Evolutionary conservation across 2,113 vertebrate genomes (phyloP), one percentile per base, ranked within the genome.

Genomic region (Aspidoscelis tigris): DNA sequence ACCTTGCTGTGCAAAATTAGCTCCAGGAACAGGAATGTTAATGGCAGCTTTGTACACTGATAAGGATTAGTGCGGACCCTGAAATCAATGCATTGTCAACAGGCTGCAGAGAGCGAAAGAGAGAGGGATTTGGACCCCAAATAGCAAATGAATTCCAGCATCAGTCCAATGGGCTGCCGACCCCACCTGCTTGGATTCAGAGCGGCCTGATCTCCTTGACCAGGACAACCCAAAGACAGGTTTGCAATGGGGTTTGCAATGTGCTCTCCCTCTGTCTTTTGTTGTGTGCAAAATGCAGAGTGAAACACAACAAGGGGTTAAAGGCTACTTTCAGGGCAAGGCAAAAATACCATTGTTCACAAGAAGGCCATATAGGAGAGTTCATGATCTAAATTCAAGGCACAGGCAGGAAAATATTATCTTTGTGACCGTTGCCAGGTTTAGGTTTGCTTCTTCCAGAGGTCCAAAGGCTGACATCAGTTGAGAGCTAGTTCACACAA

Each of bases 91-190:
- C 65, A 90, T 43, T 58, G 66, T 0, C 16, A 44, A 5, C 3
- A 26, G 44, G 1, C 55, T 68, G 43, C 47, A 84, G 68, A 87
- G 8, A 86, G 12, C 87, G 6, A 88, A 78, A 6, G 72, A 33
- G 26, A 39, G 53, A n/a, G 65, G 20, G 78, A 7, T 24, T 8
- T 22, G 2, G 22, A 21, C 22, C 20, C 4, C 66, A 1, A 76
- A 83, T 0, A 0, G 20, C 80, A 80, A 86, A 86, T 18, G 70
- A 64, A 76, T 82, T 82, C 55, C 39, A 65, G 24, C 12, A 22
- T n/a, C 18, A 82, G 43, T 65, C 39, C 11, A 16, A 22, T 1
- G 6, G 14, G 8, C 26, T 33, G 61, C 58, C 41, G 75, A 33
- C 14, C 43, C 5, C n/a, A 7, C 47, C 58, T 50, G 71, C 58